Base-by-base conservation (phyloP, 2,797 vertebrate genomes). In the Acanthurus lineatus region DNA sequence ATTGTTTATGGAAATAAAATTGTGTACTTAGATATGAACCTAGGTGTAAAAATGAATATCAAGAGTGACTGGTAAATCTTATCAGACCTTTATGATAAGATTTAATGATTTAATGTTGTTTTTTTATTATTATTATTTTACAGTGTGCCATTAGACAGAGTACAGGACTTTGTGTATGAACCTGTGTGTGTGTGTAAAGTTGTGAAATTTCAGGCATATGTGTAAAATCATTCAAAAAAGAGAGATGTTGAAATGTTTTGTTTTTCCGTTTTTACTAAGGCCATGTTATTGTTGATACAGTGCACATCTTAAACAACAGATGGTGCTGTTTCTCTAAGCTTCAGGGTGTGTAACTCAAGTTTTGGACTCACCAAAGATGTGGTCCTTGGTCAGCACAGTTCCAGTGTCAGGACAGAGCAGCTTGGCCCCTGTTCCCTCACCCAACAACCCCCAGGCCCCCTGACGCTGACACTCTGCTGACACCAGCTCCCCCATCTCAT, bases 371-470 rank as follows among this genome's bases (percentile, higher is more conserved):
- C 97, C 94, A 42, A 96, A 83, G 40, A 97, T 86, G 62, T 96
- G 93, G 5, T 95, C 88, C 83, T 94, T 96, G 70, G 70, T 91
- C 38, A 97, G 91, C 11, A 93, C 83, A 17, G 68, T 73, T 66
- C 92, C 95, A 61, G 94, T 93, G 56, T 91, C 88, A 6, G 94
- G 92, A 74, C 95, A 94, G 15, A 97, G 91, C 53, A 97, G 93
- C 48, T 94, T 91, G 0, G 95, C 96, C 67, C 97, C 97, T 0
- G 75, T 93, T 7, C 95, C 95, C 25, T 96, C 94, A 20, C 96
- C 96, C 69, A 97, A 81, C 38, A 96, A 63, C 3, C 92, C 96
- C 96, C 96, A 97, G 42, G 93, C 93, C 25, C 94, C 96, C 76
- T 96, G 93, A 57, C 93, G 93, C 38, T 93, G 95, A 38, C 94